phyloP scores from a whole-genome alignment of 2,888 invertebrate genomes.

The Eristalis tenax region DNA sequence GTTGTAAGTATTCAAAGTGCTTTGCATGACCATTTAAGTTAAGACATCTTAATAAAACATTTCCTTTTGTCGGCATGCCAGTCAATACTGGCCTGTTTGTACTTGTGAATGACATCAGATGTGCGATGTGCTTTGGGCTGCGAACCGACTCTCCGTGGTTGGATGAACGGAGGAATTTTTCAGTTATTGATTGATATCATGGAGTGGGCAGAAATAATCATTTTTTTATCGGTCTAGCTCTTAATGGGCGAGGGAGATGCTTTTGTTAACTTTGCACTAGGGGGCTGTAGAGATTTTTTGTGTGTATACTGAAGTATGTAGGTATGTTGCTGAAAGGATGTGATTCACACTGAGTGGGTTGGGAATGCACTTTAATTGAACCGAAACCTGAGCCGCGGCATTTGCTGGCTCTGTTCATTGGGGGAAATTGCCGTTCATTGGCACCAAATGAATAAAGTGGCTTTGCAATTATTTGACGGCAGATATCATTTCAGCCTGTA shows the following conservation, averaged over 20 bases:
- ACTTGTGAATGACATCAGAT: not conserved
- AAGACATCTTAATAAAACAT: not conserved
- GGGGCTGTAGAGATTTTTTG: not conserved
- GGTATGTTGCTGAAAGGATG: not conserved
- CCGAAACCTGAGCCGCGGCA: not conserved
- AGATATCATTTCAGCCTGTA: no score
- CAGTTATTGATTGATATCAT: not conserved
- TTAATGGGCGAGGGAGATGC: not conserved
- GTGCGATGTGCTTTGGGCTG: not conserved
- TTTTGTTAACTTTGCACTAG: not conserved
- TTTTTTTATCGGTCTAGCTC: not conserved
- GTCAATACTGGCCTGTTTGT: not conserved
- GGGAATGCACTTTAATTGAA: not conserved
- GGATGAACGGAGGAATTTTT: not conserved
- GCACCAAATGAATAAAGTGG: not conserved
- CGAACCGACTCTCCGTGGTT: not conserved
- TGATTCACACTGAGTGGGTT: not conserved
- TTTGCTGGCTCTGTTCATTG: not conserved
- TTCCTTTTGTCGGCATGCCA: not conserved
- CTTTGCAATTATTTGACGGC: not conserved
- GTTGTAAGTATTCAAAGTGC: conserved; percentile 79
- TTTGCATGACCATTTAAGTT: conserved; percentile 1
- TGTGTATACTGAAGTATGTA: not conserved
- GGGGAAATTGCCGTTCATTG: not conserved
- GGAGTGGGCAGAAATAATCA: not conserved